Conservation (phyloP, 2,113 vertebrate genomes). For the pig (Sus scrofa) region DNA sequence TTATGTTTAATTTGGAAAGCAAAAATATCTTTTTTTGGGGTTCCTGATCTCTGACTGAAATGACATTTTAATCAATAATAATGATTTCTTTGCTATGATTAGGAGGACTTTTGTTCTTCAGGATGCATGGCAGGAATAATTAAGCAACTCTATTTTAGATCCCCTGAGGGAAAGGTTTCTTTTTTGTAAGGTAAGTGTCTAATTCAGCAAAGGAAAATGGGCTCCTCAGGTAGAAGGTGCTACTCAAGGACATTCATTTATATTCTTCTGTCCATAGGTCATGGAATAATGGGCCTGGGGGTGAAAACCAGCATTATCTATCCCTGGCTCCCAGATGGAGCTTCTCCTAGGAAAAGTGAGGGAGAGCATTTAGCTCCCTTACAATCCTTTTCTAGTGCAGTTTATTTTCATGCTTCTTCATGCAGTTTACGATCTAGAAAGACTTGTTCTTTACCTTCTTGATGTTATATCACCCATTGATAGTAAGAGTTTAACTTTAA, state of each 20-base stretch:
- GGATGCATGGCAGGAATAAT: conserved; percentile 70
- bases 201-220: background rate
- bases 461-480: background rate
- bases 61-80: conserved; percentile 86
- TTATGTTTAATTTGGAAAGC: conserved; percentile 84
- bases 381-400: background rate
- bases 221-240: background rate
- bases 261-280: rapidly evolving
- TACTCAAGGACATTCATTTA: background rate
- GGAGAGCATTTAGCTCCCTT: background rate
- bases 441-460: background rate
- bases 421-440: background rate
- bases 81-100: conserved; percentile 77
- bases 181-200: background rate
- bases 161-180: background rate
- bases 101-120: conserved; percentile 69
- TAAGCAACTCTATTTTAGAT: conserved; percentile 72
- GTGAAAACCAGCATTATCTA: too few species aligned
- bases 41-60: conserved; percentile 85
- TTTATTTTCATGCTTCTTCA: background rate
- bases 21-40: conserved; percentile 82
- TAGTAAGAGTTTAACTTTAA: background rate
- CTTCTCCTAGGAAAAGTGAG: rapidly evolving
- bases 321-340: background rate
- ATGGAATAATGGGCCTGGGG: background rate